Base-by-base conservation (phyloP, 2,888 invertebrate genomes). In the Clostera curtula region DNA sequence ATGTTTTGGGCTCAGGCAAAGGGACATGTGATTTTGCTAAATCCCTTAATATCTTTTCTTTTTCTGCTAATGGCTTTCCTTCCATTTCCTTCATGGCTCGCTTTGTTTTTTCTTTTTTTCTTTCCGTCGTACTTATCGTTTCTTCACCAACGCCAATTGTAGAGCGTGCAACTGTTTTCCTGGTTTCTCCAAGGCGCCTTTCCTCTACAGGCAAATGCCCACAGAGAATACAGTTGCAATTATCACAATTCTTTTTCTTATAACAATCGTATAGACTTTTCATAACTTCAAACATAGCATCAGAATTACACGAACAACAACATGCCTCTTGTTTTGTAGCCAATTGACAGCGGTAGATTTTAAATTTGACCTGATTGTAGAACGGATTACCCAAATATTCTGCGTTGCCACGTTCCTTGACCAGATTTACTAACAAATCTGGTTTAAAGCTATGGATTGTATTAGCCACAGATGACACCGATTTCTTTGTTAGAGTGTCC, bases 1-100 rank as follows among this genome's bases (percentile, higher is more conserved):
- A 8, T 5, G 51, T 50, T 33, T 37, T 26, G 6, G 44, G 49
- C 32, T 49, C 45, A 0, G 56, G 53, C 2, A 55, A 26, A 3
- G 48, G 40, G n/a, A 52, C 15, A 2, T 49, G 48, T 10, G 40
- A 21, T 11, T 38, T 34, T 1, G 34, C 44, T 28, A 47, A 38
- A 8, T 32, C 33, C 25, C 19, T 36, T n/a, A 56, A 24, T 12
- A 43, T 37, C 11, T 30, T 40, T 33, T 38, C 40, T 29, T 49
- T 49, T 19, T 46, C 18, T 17, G 33, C n/a, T 2, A 18, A 5
- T 3, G 43, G 17, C 14, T 49, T 51, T 7, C 51, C 49, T 40
- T 40, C 41, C n/a, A 47, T 9, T 15, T 6, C 23, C 4, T 23
- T 14, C 15, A 15, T 15, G 6, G 23, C 23, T 15, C 10, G 14